A percentile compares a stretch with the other conserved stretches of the same genome.
Evolutionary conservation across 2,888 invertebrate genomes (phyloP).

Genomic region (Idaea dimidiata): DNA sequence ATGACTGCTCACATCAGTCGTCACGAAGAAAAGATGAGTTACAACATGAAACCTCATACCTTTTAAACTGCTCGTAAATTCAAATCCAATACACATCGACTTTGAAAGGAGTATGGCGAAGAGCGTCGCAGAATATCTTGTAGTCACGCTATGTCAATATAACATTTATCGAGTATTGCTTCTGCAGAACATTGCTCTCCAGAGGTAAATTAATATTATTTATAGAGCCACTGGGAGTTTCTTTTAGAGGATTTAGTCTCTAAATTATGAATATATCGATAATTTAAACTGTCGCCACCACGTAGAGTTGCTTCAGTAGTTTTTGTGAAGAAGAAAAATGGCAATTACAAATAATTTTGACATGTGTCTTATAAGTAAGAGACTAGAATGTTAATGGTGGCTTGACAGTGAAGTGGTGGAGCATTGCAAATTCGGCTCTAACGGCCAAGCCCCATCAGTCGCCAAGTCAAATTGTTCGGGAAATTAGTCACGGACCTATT

Average conservation of each 20-base stretch:
- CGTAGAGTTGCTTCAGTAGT: too few relatives aligned
- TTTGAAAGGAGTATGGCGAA: constrained; percentile 36
- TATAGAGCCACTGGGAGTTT: constrained; percentile 9
- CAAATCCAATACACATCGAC: constrained; percentile 41
- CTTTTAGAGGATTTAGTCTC: not conserved
- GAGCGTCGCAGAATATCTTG: constrained; percentile 36
- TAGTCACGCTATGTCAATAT: constrained; percentile 37
- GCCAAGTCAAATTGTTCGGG: too few relatives aligned
- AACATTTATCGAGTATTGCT: constrained; percentile 15
- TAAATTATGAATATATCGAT: not conserved
- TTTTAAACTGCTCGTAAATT: constrained; percentile 46
- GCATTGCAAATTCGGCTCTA: too few relatives aligned
- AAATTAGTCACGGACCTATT: too few relatives aligned
- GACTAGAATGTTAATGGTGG: too few relatives aligned
- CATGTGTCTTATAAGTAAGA: too few relatives aligned
- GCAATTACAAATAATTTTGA: too few relatives aligned
- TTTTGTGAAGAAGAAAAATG: too few relatives aligned
- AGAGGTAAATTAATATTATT: constrained; percentile 18
- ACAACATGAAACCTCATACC: constrained; percentile 34
- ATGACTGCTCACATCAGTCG: too few relatives aligned
- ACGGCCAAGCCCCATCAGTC: too few relatives aligned
- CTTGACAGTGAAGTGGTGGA: too few relatives aligned
- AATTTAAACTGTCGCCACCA: not conserved
- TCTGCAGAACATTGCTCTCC: constrained; percentile 20
- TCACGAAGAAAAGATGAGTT: constrained; percentile 15